Evolutionary conservation across 2,113 vertebrate species (phyloP), one percentile per base, ranked within the genome.

Genomic region (Oxyura jamaicensis): DNA sequence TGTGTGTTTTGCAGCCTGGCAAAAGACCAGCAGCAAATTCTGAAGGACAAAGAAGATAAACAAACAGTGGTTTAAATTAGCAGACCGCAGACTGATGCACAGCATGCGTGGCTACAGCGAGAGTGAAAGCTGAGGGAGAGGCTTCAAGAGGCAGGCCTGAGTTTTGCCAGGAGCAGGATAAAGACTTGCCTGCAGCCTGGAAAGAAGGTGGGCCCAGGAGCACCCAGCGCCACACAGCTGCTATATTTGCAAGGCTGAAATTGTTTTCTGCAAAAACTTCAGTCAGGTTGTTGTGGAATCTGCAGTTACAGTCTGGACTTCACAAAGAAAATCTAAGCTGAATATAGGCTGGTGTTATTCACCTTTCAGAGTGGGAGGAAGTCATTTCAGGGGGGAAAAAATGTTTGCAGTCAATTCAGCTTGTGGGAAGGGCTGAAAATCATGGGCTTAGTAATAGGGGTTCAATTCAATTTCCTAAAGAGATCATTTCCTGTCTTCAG

Each of bases 41-140:
- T 83, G 83, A 65, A 91, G 69, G 65, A 94, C 72, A 88, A 83
- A 93, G 46, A 66, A 90, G 76, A 85, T 86, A 88, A 90, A 95
- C 31, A 86, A 93, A 88, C 3, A 0, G 83, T 1, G 3, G 76
- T 92, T 96, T 83, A 94, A 95, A 94, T 90, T 86, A 86, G 83
- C 68, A 93, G 92, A 88, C 59, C 91, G 73, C 83, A 94, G 90
- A 77, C 1, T 90, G 86, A 88, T 93, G 66, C 31, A 39, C 35
- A 74, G 41, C 66, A 53, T 41, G 65, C 16, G 50, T 28, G 90
- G 83, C 36, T 81, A 74, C 55, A 86, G 85, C 42, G 94, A 86
- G 92, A 96, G 65, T 55, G 80, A 83, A 94, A 90, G 65, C 76
- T 78, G 11, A 78, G 73, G 68, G 83, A 83, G 60, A 83, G 22